These are phyloP conservation scores for Etheostoma nigrum DNA, from an alignment of 2,797 vertebrate species.

Conservation along the genomic window DNA sequence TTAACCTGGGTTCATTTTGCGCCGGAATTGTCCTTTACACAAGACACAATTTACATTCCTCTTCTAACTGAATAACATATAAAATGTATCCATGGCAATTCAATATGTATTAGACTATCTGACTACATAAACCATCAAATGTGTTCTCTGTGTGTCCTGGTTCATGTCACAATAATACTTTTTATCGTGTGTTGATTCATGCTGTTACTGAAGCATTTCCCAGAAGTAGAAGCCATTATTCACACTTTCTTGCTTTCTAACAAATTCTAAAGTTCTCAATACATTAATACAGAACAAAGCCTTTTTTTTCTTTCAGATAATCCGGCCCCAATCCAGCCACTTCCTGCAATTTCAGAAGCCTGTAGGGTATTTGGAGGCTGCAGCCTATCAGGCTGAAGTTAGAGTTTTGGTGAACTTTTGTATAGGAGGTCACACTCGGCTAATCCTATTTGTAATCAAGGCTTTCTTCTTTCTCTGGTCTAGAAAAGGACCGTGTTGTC, in stretches of 20 bases:
- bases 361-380: conserved; percentile 16
- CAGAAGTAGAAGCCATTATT: conserved; percentile 44
- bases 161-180: conserved; percentile 28
- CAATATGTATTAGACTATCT: background rate
- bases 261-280: conserved; percentile 38
- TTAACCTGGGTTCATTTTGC: too few relatives aligned
- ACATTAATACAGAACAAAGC: conserved; percentile 27
- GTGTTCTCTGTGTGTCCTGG: conserved; percentile 14
- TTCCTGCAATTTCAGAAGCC: conserved; percentile 35
- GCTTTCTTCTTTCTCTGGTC: conserved; percentile 63
- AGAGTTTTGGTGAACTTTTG: conserved; percentile 57
- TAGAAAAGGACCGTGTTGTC: conserved; percentile 58
- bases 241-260: conserved; percentile 19
- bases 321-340: background rate
- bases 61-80: background rate
- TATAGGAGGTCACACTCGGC: conserved; percentile 50
- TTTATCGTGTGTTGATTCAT: conserved; percentile 40
- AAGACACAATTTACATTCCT: background rate
- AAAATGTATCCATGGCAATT: background rate
- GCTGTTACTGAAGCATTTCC: conserved; percentile 36
- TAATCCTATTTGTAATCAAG: conserved; percentile 71
- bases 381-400: conserved; percentile 41
- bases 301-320: conserved; percentile 10
- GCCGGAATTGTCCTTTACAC: too few relatives aligned
- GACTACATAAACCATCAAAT: conserved; percentile 17